phyloP scores from a whole-genome alignment of 2,888 invertebrate genomes.

The Cheilosia variabilis region DNA sequence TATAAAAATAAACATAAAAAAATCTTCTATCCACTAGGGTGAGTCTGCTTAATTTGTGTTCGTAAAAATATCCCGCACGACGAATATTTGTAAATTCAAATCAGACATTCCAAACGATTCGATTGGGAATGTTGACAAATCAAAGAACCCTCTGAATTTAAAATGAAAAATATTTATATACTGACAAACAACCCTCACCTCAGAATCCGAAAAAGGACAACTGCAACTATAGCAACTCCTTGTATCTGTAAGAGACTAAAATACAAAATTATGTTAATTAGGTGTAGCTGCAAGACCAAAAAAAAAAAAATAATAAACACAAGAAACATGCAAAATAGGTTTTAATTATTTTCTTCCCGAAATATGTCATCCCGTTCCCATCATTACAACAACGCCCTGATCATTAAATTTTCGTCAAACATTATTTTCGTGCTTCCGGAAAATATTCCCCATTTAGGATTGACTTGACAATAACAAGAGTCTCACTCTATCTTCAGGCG shows the following conservation, averaged over 20 bases:
- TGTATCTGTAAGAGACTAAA: slow-evolving; percentile 24
- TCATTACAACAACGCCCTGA: slow-evolving; percentile 35
- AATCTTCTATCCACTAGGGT: too few relatives aligned
- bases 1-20: too few relatives aligned
- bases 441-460: slow-evolving; percentile 35
- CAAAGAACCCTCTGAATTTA: too few relatives aligned
- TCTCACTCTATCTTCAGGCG: slow-evolving; percentile 7
- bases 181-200: slow-evolving; percentile 28
- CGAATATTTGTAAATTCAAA: too few relatives aligned
- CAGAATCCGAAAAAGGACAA: not conserved
- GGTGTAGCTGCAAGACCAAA: not conserved
- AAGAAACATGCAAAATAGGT: slow-evolving; percentile 18
- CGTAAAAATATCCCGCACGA: too few relatives aligned
- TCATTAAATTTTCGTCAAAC: slow-evolving; percentile 64
- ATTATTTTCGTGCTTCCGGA: slow-evolving; percentile 24
- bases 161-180: not conserved
- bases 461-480: slow-evolving; percentile 57
- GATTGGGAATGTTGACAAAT: too few relatives aligned
- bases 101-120: too few relatives aligned
- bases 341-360: slow-evolving; percentile 10
- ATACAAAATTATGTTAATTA: slow-evolving; percentile 35
- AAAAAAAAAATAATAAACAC: too few relatives aligned
- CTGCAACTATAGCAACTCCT: not conserved
- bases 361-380: not conserved
- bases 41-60: too few relatives aligned